phyloP scores from a whole-genome alignment of 2,888 invertebrate species.

The Thera obeliscata region DNA sequence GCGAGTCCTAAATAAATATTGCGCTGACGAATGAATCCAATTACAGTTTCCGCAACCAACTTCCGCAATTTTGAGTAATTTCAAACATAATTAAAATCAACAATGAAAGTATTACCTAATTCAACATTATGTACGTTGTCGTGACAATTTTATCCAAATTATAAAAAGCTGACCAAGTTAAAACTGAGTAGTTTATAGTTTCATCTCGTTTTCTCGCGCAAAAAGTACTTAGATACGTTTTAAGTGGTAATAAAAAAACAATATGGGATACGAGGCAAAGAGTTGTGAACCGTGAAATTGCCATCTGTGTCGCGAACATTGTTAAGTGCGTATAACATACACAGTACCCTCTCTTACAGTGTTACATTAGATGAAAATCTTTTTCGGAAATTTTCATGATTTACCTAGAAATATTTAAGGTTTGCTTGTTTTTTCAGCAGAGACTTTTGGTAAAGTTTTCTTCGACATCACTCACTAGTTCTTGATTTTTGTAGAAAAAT shows the following conservation, averaged over 20 bases:
- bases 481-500: background rate
- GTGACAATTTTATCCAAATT: constrained; percentile 21
- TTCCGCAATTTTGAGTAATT: constrained; percentile 36
- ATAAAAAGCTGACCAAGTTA: constrained; percentile 18
- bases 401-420: too few species aligned
- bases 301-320: constrained; percentile 65
- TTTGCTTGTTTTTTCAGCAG: too few species aligned
- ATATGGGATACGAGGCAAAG: constrained; percentile 59
- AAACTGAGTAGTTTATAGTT: constrained; percentile 30
- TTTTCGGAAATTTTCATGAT: too few species aligned
- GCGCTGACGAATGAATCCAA: constrained; percentile 53
- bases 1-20: constrained; percentile 56
- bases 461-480: too few species aligned
- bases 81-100: constrained; percentile 34
- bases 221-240: constrained; percentile 48
- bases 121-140: constrained; percentile 11
- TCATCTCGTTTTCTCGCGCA: constrained; percentile 36
- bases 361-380: constrained; percentile 37
- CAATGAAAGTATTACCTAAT: constrained; percentile 19
- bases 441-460: too few species aligned
- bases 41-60: constrained; percentile 40
- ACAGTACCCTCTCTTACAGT: constrained; percentile 38
- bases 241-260: constrained; percentile 58
- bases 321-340: constrained; percentile 54
- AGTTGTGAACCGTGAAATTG: constrained; percentile 69